Evolutionary conservation across 2,888 invertebrate species (phyloP), one percentile per base, ranked within the genome.

Genomic region (Ernsta delagoae): DNA sequence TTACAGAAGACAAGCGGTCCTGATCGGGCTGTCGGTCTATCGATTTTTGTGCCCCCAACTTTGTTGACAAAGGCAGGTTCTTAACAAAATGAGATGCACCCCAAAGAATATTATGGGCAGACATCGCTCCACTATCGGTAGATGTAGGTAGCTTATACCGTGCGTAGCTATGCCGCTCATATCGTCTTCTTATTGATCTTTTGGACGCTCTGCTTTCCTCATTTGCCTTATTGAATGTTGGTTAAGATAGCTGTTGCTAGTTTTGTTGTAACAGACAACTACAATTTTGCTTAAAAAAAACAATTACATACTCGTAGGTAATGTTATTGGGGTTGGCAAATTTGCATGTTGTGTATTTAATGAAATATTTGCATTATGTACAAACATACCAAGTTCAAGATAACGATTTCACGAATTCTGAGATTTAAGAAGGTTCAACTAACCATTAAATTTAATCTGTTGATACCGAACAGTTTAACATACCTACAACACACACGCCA

Each of bases 81-180:
- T 92, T 92, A 88, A 88, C 90, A 89, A 92, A 93, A 93, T 93
- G 92, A 93, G 93, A 93, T 93, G 92, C 92, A 93, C 92, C 92
- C 92, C 87, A 91, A 92, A 93, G 92, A 91, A 93, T 93, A 93
- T 93, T 93, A 93, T 90, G 92, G 92, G 88, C 92, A 91, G 92
- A 92, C 92, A 92, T 92, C 87, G 92, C 84, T 88, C 84, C 92
- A 79, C 79, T 79, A 79, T 78, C 76, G 76, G 73, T 76, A 74
- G 75, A 75, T 78, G 75, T 54, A 45, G 43, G 41, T 41, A 41
- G 8, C 4, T 36, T 36, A 36, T 8, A 16, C 48, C 70, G 60
- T 70, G 75, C 72, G 75, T 71, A 73, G 73, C 72, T 75, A 74
- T 75, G 72, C 69, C 68, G 72, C 76, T 75, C 74, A 77, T 76